These are phyloP conservation scores for Tupiocoris notatus DNA, from an alignment of 2,888 invertebrate genomes.

Conservation along the genomic window DNA sequence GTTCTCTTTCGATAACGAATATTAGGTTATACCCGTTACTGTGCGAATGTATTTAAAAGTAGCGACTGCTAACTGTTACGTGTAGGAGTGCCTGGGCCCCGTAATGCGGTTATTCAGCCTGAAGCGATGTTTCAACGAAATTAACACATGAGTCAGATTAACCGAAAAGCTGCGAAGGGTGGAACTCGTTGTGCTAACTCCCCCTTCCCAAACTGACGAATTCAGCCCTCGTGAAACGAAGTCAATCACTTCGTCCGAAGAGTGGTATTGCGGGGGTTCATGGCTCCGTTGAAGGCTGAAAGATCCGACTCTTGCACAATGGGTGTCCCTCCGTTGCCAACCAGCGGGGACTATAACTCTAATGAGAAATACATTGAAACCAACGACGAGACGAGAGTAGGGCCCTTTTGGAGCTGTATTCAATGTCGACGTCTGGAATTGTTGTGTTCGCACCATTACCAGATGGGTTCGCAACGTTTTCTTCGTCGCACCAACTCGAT, in stretches of 20 bases:
- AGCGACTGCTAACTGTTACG: neutral
- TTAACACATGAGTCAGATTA: conserved; percentile 33
- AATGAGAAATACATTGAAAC: conserved; percentile 36
- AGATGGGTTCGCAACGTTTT: conserved; percentile 22
- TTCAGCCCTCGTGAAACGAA: neutral
- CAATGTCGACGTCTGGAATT: conserved; percentile 17
- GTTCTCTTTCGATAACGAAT: neutral
- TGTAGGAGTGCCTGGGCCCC: neutral
- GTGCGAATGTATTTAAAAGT: conserved; percentile 10
- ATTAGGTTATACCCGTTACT: conserved; percentile 33
- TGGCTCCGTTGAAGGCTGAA: neutral
- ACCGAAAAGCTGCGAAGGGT: conserved; percentile 6
- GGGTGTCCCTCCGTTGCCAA: conserved; percentile 4
- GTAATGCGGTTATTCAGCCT: conserved; percentile 29
- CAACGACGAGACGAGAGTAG: neutral
- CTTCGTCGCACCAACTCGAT: too few relatives aligned
- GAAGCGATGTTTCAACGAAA: conserved; percentile 11
- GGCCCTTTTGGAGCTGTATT: neutral
- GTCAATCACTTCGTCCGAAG: conserved; percentile 1
- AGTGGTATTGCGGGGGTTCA: neutral
- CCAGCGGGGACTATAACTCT: conserved; percentile 34
- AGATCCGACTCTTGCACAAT: neutral
- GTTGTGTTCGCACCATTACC: conserved; percentile 24
- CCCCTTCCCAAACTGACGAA: neutral
- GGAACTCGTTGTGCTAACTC: neutral